Conservation (phyloP, 2,888 invertebrate genomes). For the Watsonalla binaria region DNA sequence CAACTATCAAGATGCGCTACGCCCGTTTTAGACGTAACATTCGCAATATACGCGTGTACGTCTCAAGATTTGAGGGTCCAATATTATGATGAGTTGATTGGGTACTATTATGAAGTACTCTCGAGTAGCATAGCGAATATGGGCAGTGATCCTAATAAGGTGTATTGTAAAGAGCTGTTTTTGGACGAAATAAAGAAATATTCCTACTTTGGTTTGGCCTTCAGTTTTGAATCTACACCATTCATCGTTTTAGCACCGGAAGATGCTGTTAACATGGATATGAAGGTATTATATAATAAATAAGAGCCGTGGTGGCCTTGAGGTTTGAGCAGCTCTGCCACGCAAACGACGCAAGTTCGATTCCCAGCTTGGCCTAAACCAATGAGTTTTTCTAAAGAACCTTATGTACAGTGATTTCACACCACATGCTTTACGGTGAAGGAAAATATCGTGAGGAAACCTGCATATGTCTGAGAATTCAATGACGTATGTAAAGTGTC, state of each 20-base stretch:
- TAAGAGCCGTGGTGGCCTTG: too few relatives aligned
- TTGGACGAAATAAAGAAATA: slow-evolving; percentile 76
- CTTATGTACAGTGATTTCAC: too few relatives aligned
- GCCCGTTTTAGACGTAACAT: slow-evolving; percentile 78
- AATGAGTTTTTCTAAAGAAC: too few relatives aligned
- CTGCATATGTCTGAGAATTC: too few relatives aligned
- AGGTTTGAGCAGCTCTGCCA: too few relatives aligned
- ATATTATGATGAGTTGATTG: slow-evolving; percentile 79
- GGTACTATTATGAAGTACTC: slow-evolving; percentile 80
- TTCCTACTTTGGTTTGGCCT: slow-evolving; percentile 77
- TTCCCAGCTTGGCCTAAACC: too few relatives aligned
- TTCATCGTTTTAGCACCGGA: slow-evolving; percentile 77
- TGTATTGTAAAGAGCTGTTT: slow-evolving; percentile 75
- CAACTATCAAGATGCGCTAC: slow-evolving; percentile 80
- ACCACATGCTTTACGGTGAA: too few relatives aligned
- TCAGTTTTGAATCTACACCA: slow-evolving; percentile 80
- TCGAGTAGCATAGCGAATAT: slow-evolving; percentile 72
- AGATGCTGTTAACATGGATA: slow-evolving; percentile 78
- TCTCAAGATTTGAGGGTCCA: slow-evolving; percentile 73
- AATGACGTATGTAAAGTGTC: too few relatives aligned
- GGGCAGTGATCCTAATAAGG: slow-evolving; percentile 77
- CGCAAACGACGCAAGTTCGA: too few relatives aligned
- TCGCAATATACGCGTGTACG: slow-evolving; percentile 79
- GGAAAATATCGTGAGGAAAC: too few relatives aligned
- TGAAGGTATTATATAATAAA: too few relatives aligned